Conservation (phyloP, 2,888 invertebrate genomes). For the Meganola albula region DNA sequence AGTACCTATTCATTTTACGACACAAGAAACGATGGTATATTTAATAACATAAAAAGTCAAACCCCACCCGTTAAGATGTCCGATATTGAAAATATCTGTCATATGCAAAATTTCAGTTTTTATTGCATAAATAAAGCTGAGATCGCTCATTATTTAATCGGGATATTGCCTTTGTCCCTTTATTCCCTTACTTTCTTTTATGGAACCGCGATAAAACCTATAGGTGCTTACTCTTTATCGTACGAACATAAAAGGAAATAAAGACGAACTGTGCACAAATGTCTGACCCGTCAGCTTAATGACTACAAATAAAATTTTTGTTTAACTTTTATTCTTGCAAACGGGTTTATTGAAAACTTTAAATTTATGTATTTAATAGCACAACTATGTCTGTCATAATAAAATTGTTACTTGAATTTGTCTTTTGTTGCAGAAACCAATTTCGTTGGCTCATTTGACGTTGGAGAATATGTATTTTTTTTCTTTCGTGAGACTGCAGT, state of each 20-base stretch:
- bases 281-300: conserved; percentile 35
- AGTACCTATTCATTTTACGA: no score
- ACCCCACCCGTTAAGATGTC: no score
- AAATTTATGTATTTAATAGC: no score
- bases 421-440: conserved; percentile 79
- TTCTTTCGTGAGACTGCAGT: conserved; percentile 85
- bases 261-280: conserved; percentile 34
- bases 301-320: conserved; percentile 31
- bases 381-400: no score
- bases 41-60: no score
- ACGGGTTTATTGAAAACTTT: no score
- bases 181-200: conserved; percentile 43
- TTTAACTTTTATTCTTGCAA: no score
- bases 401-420: no score
- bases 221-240: conserved; percentile 36
- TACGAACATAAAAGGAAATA: conserved; percentile 40
- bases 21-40: no score
- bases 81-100: no score
- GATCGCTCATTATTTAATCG: conserved; percentile 42
- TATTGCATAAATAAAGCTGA: conserved; percentile 32
- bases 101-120: conserved; percentile 26
- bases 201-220: conserved; percentile 41
- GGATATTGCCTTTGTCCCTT: conserved; percentile 38
- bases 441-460: conserved; percentile 84
- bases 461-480: conserved; percentile 82